Percentiles rank a stretch among this genome's conserved stretches.
Conservation (phyloP, 1,140 invertebrate genomes). For the Catajapyx aquilonaris region DNA sequence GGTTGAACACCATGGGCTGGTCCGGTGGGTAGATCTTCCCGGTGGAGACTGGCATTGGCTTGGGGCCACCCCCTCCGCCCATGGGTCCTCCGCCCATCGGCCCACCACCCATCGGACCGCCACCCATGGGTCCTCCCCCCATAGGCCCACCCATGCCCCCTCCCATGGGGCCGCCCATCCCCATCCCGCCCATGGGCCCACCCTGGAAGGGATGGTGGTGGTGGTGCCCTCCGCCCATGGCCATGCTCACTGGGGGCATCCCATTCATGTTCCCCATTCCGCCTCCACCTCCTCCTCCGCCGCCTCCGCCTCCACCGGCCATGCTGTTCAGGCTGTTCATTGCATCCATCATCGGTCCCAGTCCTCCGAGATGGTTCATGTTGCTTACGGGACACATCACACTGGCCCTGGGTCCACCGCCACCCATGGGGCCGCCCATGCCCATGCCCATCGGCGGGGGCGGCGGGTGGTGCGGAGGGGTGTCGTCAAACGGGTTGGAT, state of each 20-base stretch:
- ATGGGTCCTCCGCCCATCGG: slow-evolving; percentile 20
- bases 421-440: slow-evolving; percentile 14
- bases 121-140: slow-evolving; percentile 22
- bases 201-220: too few species aligned
- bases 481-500: slow-evolving; percentile 89
- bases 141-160: slow-evolving; percentile 17
- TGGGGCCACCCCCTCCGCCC: slow-evolving; percentile 20
- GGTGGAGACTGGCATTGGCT: slow-evolving; percentile 69
- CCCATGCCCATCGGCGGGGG: slow-evolving; percentile 22
- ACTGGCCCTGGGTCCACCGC: slow-evolving; percentile 9
- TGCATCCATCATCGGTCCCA: slow-evolving; percentile 13
- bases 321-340: slow-evolving; percentile 14
- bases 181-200: too few species aligned
- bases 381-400: slow-evolving; percentile 10
- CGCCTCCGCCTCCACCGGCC: slow-evolving; percentile 8
- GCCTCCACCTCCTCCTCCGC: too few species aligned
- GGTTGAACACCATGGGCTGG: slow-evolving; percentile 94
- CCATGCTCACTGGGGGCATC: slow-evolving; percentile 4
- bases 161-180: too few species aligned
- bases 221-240: slow-evolving; percentile 3
- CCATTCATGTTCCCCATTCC: too few species aligned
- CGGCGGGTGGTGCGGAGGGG: slow-evolving; percentile 37
- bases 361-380: slow-evolving; percentile 10
- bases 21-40: slow-evolving; percentile 85
- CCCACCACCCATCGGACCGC: slow-evolving; percentile 22